Percentiles rank a stretch among this genome's conserved stretches.
Evolutionary conservation across 2,113 vertebrate genomes (phyloP).

Genomic region (Lampris megalopsis): DNA sequence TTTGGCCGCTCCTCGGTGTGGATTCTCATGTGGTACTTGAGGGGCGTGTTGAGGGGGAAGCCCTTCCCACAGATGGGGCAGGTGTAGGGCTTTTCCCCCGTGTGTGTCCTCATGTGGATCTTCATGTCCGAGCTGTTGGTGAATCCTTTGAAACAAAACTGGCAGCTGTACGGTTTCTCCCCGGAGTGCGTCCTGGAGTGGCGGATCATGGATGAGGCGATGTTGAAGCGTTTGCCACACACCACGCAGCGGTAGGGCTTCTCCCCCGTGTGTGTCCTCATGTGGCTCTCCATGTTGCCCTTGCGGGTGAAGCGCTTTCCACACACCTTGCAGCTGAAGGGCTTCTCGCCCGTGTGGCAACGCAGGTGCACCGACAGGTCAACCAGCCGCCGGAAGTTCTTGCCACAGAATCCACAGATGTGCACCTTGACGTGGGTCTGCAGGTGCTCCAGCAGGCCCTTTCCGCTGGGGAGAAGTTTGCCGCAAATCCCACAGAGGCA

Average conservation of each 20-base stretch:
- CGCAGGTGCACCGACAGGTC: slow-evolving; percentile 13
- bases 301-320: slow-evolving; percentile 19
- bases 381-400: slow-evolving; percentile 17
- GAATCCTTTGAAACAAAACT: not conserved
- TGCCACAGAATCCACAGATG: slow-evolving; percentile 22
- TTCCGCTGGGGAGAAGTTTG: not conserved
- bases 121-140: slow-evolving; percentile 11
- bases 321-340: not conserved
- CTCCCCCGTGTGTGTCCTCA: not conserved
- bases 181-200: not conserved
- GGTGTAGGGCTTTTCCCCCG: not conserved
- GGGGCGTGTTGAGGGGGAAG: not conserved
- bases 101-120: slow-evolving; percentile 25
- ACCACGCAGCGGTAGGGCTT: not conserved
- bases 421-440: slow-evolving; percentile 20
- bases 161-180: not conserved
- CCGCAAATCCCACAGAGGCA: not conserved
- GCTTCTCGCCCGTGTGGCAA: not conserved
- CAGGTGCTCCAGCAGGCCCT: slow-evolving; percentile 19
- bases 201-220: not conserved
- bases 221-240: not conserved
- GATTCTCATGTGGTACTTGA: slow-evolving; percentile 15
- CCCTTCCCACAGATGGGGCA: slow-evolving; percentile 18
- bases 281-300: slow-evolving; percentile 10
- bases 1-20: slow-evolving; percentile 23